Conservation (phyloP, 2,797 vertebrate genomes). For the Crax fasciolata region DNA sequence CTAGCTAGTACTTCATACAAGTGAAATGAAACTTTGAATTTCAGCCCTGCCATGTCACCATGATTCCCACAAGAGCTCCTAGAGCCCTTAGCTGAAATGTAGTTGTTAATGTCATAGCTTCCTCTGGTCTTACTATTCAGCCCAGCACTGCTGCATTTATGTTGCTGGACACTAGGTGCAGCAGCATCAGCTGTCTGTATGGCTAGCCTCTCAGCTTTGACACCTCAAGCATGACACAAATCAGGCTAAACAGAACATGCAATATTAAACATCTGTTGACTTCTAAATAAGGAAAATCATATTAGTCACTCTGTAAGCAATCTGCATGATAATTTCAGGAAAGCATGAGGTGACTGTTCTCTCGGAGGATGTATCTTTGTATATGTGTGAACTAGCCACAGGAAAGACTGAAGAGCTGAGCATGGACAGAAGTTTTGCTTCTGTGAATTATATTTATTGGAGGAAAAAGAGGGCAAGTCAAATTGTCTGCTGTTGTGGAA, state of each 20-base stretch:
- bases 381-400: background rate
- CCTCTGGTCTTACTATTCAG: accelerated
- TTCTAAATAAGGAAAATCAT: conserved; percentile 58
- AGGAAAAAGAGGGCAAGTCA: background rate
- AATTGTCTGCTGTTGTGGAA: background rate
- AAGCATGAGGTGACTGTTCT: background rate
- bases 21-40: background rate
- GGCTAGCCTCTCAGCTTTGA: conserved; percentile 32
- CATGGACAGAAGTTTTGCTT: background rate
- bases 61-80: background rate
- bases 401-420: background rate
- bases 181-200: background rate
- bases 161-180: background rate
- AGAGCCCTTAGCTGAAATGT: no score
- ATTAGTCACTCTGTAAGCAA: conserved; percentile 50
- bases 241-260: conserved; percentile 40
- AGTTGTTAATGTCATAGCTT: background rate
- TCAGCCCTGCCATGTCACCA: background rate
- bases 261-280: conserved; percentile 64
- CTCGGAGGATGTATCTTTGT: background rate
- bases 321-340: conserved; percentile 50
- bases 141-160: background rate
- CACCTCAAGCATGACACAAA: conserved; percentile 46
- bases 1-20: background rate
- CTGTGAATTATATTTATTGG: background rate